Evolutionary conservation across 1,140 invertebrate species (phyloP), one percentile per base, ranked within the genome.

Genomic region (Trichonephila clavipes): DNA sequence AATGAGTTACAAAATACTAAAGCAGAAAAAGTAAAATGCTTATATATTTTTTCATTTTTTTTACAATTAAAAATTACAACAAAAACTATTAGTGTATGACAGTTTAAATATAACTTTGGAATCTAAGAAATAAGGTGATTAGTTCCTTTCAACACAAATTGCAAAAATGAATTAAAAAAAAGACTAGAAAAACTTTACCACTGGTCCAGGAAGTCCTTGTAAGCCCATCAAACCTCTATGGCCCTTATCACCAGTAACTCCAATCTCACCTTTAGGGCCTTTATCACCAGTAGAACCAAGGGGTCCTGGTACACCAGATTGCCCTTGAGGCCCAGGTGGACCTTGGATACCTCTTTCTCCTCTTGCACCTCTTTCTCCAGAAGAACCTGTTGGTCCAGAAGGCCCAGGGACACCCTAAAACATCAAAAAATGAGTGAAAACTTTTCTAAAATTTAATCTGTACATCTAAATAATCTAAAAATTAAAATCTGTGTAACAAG

Each of bases 181-280:
- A 51, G 40, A 85, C 12, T 59, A 85, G 21, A 69, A 85, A 85
- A 10, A 24, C 28, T 87, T 96, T 96, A 59, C 97, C 94, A 96
- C 96, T 40, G 97, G 95, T 94, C 97, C 97, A 16, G 97, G 96
- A 94, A 98, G 95, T 24, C 98, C 98, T 95, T 98, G 98, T 40
- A 98, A 95, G 82, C 98, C 98, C 94, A 97, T 97, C 86, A 98
- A 96, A 66, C 98, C 98, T 85, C 97, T 96, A 96, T 98, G 98
- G 85, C 98, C 98, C 95, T 98, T 98, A 21, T 97, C 96, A 83
- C 98, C 98, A 21, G 96, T 95, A 64, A 96, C 94, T 91, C 97
- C 97, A 58, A 96, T 96, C 72, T 97, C 95, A n/a, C 98, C 98
- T 40, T 92, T 88, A 1, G 59, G 64, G 83, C 94, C 94, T 83